Evolutionary conservation across 2,113 vertebrate genomes (phyloP), one percentile per base, ranked within the genome.

Genomic region (Salvator merianae): DNA sequence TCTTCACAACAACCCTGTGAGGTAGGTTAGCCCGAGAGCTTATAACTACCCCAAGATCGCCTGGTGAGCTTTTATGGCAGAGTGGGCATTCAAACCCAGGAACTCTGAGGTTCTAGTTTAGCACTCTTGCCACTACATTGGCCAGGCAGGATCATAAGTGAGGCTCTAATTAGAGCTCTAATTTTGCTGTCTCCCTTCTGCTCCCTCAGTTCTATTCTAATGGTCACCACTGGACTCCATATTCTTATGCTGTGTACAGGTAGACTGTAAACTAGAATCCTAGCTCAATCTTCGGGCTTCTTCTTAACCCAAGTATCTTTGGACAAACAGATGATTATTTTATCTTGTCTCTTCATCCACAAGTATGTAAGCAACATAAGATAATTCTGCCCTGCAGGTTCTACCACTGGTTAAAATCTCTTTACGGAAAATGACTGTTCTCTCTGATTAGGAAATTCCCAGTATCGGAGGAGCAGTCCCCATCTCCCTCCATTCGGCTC

Each of bases 401-500:
- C 30, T 81, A 28, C 14, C 5, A n/a, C 28, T 10, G 77, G 28
- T 5, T 32, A 32, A 6, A 7, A 3, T 77, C 30, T 84, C 53
- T 80, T 20, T n/a, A 36, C 50, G 24, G 6, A 1, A 18, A 16
- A n/a, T 76, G 20, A 3, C 8, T 1, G 34, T 36, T 87, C 77
- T 88, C n/a, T 86, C 20, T 43, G 71, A n/a, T 79, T 89, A 96
- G 96, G 88, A 94, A 93, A 50, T 91, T 94, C 66, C 74, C 30
- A 3, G 76, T 10, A 0, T 26, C 14, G 0, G 91, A 95, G 22
- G 90, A 94, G 26, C 91, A 94, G 50, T 77, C 84, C 13, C 82
- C 77, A 0, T 93, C 94, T 14, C 91, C 92, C 0, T 93, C 92
- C 1, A 79, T 95, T 53, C 82, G 36, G 7, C 84, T 96, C 0